These are phyloP conservation scores for Ophion ventricosus DNA, from an alignment of 2,888 invertebrate species.

Conservation along the genomic window DNA sequence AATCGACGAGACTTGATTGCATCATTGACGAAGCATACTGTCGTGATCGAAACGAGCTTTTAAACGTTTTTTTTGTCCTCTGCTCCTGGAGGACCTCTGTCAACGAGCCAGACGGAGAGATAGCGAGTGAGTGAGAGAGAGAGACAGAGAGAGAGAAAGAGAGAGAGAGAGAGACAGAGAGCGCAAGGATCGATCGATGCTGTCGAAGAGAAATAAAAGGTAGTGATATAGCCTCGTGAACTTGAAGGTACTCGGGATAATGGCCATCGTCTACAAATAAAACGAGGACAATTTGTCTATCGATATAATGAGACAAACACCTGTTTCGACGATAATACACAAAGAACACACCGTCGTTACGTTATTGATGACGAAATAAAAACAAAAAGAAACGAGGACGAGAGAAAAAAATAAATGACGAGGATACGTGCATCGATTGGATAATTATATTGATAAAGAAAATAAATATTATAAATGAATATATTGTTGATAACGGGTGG, in stretches of 20 bases:
- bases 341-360: neutral
- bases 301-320: conserved; percentile 18
- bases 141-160: neutral
- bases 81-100: neutral
- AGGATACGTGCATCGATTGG: neutral
- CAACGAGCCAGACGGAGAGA: neutral
- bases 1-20: neutral
- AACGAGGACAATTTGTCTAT: conserved; percentile 35
- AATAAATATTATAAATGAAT: neutral
- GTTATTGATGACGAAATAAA: neutral
- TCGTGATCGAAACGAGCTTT: neutral
- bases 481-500: conserved; percentile 5
- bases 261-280: conserved; percentile 43
- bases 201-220: conserved; percentile 50
- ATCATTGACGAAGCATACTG: neutral
- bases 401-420: neutral
- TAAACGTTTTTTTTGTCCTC: neutral
- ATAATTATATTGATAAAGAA: neutral
- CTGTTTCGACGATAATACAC: conserved; percentile 24
- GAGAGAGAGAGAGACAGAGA: neutral
- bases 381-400: neutral
- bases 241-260: conserved; percentile 49
- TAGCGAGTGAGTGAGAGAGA: neutral
- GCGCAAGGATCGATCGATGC: conserved; percentile 46
- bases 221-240: conserved; percentile 35